Percentiles rank a stretch among this genome's conserved stretches.
These are phyloP conservation scores for Tragelaphus buxtoni DNA, from an alignment of 2,113 vertebrate species.

Conservation along the genomic window DNA sequence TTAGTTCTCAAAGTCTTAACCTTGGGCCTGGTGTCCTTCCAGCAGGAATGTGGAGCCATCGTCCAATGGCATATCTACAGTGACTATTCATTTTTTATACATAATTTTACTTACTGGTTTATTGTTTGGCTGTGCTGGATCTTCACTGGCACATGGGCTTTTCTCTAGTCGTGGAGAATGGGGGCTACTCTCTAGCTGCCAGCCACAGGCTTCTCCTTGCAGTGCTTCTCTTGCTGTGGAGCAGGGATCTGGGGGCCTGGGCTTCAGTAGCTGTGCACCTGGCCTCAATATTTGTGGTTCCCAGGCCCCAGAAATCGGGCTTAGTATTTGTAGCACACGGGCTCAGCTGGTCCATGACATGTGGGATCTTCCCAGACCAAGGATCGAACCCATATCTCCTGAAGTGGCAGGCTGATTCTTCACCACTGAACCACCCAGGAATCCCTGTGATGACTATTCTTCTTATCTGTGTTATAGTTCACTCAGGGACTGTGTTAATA, in stretches of 20 bases:
- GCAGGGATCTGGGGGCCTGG: neutral
- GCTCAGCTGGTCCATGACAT: neutral
- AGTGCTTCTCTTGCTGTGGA: neutral
- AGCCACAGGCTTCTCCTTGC: neutral
- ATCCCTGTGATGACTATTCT: neutral
- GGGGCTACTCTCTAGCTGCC: neutral
- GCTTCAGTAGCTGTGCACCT: neutral
- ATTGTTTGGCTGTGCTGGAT: neutral
- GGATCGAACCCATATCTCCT: neutral
- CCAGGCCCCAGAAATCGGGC: accelerated
- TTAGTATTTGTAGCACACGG: neutral
- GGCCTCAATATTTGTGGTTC: neutral
- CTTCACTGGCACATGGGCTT: neutral
- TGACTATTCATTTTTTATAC: accelerated
- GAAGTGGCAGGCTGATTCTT: neutral
- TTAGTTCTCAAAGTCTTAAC: neutral
- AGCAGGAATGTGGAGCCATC: neutral
- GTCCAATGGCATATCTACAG: neutral
- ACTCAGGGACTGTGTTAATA: neutral
- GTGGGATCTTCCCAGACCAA: neutral
- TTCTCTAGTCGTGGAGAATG: neutral
- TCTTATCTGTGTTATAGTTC: neutral
- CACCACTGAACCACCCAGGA: neutral
- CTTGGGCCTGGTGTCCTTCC: neutral
- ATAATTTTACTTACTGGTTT: neutral